Evolutionary conservation across 2,113 vertebrate species (phyloP).

Genomic region (Hippocampus abdominalis): DNA sequence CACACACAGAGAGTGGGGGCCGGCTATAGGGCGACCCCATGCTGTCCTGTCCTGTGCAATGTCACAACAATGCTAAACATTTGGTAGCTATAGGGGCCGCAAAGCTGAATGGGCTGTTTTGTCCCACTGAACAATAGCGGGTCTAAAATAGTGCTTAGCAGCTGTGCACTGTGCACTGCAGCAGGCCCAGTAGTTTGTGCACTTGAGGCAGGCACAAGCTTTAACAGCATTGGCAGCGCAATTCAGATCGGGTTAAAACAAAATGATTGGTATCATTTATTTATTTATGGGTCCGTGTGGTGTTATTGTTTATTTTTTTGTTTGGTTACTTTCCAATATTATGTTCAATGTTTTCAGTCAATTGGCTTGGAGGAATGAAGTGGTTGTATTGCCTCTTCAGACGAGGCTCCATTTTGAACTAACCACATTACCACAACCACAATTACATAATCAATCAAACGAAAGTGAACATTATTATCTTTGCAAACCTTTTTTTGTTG

Average conservation of each 20-base stretch:
- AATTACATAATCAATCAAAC: neutral
- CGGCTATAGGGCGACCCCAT: conserved; percentile 65
- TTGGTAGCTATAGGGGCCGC: conserved; percentile 64
- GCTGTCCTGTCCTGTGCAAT: conserved; percentile 62
- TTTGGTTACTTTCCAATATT: neutral
- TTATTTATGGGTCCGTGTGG: neutral
- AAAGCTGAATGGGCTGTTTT: conserved; percentile 71
- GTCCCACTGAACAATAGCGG: conserved; percentile 70
- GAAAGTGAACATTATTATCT: neutral
- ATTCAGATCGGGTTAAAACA: neutral
- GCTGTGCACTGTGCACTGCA: conserved; percentile 61
- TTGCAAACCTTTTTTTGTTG: neutral
- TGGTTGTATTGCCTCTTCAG: neutral
- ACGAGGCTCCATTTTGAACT: too few species aligned
- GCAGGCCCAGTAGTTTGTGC: conserved; percentile 48
- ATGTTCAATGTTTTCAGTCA: neutral
- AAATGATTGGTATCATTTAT: neutral
- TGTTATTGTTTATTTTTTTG: neutral
- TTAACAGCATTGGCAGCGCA: neutral
- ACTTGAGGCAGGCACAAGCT: conserved; percentile 35
- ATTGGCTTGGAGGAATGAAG: neutral
- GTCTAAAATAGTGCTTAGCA: conserved; percentile 67
- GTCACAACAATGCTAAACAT: conserved; percentile 75
- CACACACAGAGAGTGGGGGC: conserved; percentile 7
- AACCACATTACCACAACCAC: neutral